Conservation (phyloP, 2,113 vertebrate genomes). For the Chauna torquata region DNA sequence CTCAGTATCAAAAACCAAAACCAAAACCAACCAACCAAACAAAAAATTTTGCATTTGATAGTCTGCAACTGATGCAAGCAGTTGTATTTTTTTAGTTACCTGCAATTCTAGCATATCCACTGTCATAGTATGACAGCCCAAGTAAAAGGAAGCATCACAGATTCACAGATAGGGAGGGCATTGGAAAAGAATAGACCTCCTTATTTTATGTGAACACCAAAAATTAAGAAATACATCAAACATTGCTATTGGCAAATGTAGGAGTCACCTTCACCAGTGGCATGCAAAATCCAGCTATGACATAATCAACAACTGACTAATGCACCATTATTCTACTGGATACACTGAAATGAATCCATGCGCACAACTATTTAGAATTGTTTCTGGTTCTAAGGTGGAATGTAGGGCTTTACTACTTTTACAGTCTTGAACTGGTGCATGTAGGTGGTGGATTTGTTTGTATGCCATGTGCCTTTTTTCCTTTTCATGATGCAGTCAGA, state of each 20-base stretch:
- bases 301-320: not conserved
- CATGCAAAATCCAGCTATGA: not conserved
- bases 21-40: no score
- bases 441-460: conserved; percentile 57
- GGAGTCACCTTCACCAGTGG: not conserved
- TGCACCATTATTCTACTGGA: not conserved
- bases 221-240: not conserved
- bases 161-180: not conserved
- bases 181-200: not conserved
- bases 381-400: not conserved
- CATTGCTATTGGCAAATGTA: not conserved
- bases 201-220: not conserved
- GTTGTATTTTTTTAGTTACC: not conserved
- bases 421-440: not conserved
- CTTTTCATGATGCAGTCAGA: conserved; percentile 56
- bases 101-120: not conserved
- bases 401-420: not conserved
- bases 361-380: not conserved
- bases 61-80: not conserved
- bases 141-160: not conserved
- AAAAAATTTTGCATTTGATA: not conserved
- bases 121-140: not conserved
- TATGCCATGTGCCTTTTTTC: conserved; percentile 17
- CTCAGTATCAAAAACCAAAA: not conserved
- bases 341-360: not conserved